Evolutionary conservation across 2,113 vertebrate genomes (phyloP), one percentile per base, ranked within the genome.

Genomic region (Chelonoidis abingdonii): DNA sequence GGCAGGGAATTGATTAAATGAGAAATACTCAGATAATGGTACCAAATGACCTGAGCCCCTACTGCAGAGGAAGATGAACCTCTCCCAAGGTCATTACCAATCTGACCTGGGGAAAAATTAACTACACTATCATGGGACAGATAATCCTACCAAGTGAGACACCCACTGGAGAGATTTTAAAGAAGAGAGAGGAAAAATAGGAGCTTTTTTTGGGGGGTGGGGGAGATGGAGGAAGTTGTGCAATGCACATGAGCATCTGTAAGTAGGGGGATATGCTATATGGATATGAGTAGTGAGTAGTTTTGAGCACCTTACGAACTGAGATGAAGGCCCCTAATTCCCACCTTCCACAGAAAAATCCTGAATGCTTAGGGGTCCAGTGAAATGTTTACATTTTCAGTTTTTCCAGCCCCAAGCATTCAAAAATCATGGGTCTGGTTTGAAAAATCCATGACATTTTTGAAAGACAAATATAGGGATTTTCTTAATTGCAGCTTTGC

Each of bases 251-350:
- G n/a, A 13, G 4, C 4, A 41, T 53, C 76, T 90, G 3, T 83
- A 57, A 65, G 19, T 24, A 29, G 0, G 0, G 79, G 80, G 29
- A n/a, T 80, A 38, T 4, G 0, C n/a, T 13, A 19, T 6, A 35
- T 50, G 27, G 22, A 22, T 54, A 59, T 1, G 1, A 21, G 35
- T 0, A 0, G 62, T 25, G 75, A 89, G 41, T 50, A 14, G 83
- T 49, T 82, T 57, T 10, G 52, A 49, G 16, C 80, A 89, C 47
- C 41, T 86, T 31, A 21, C 27, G 4, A 5, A 83, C 59, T 1
- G 1, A 62, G 75, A 47, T 1, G 3, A 49, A 84, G 25, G 8
- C 84, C 59, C 8, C 10, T 5, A 17, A 41, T 89, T 96, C 41
- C 29, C 16, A n/a, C 16, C 24, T 86, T 86, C 41, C 76, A 38